Evolutionary conservation across 1,140 invertebrate genomes (phyloP), one percentile per base, ranked within the genome.

Genomic region (Tyrophagus putrescentiae): DNA sequence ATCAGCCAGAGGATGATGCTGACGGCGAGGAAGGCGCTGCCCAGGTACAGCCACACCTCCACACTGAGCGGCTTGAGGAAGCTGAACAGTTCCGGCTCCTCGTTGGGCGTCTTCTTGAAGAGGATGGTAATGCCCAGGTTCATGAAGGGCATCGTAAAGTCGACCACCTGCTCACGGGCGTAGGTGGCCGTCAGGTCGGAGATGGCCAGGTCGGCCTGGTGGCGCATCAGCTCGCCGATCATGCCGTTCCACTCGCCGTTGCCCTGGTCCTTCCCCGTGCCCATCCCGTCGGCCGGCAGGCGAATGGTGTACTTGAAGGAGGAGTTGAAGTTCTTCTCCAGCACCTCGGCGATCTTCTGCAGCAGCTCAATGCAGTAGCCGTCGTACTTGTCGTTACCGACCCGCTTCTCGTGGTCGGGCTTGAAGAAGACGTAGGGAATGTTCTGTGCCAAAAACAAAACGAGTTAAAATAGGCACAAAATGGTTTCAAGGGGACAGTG

Each of bases 11-110:
- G 75, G 4, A 90, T 90, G 71, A 94, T 87, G 52, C 87, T 90
- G 52, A 96, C 91, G 60, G 90, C 78, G 64, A 94, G 79, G 73
- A 93, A 95, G 27, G 90, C 89, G 16, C 86, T 85, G 65, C 93
- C 65, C 53, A 96, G 85, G 76, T 92, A 95, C 42, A 92, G 76
- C 92, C 91, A 97, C 65, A 97, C 94, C 74, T 95, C 86, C 52
- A 87, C 81, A 2, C 91, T 90, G 67, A 97, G 76, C 0, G 93
- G 93, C 69, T 91, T 90, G 74, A 96, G 82, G 77, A 97, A 97
- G 69, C 87, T 91, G 77, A 96, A 96, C 39, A 96, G 78, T 60
- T 87, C 76, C 0, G 90, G 89, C 9, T 90, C 87, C 70, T 89
- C 88, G 67, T 82, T 89, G 65, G 81, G 87, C 54, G 83, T 90